Evolutionary conservation across 2,797 vertebrate genomes (phyloP), one percentile per base, ranked within the genome.

Genomic region (Acipenser transmontanus): DNA sequence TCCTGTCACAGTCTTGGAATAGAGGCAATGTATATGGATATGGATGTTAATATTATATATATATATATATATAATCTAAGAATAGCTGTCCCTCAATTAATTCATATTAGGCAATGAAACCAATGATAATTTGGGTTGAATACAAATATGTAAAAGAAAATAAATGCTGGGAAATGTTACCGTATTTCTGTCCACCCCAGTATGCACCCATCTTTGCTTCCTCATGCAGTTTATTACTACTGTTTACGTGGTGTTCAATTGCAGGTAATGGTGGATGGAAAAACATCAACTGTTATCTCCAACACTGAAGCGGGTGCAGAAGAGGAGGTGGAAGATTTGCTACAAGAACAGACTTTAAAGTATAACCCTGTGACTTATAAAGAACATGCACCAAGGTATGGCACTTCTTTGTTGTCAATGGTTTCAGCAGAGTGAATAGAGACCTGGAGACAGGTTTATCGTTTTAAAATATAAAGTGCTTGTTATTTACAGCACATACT

Each of bases 191-290:
- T 34, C 34, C 34, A 34, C 34, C 34, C 34, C 34, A 34, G 34
- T 34, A 34, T 34, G 34, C 34, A 34, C 34, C 4, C 34, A 34
- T 34, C 34, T 34, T 34, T 34, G 34, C 34, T 4, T 65, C 7
- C 47, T 34, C 49, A 9, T 57, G 56, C 7, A 6, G 59, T 57
- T 14, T 34, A 11, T 17, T 49, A 59, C 47, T 52, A 59, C 54
- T 56, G 12, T 57, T 7, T 20, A 8, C 7, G 6, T n/a, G 34
- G 7, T 66, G 63, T 76, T 66, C 73, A 10, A 65, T 68, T 69
- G 7, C 61, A 99, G 97, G 93, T 98, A 69, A 86, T 88, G 84
- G 86, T 84, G 66, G 90, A 97, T 76, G 94, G 94, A 9, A 83
- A 80, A 66, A 71, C 85, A 69, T 87, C 84, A 34, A 83, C 90